Percentiles rank a stretch among this genome's conserved stretches.
Conservation (phyloP, 2,797 vertebrate species). For the Propithecus perrieri region DNA sequence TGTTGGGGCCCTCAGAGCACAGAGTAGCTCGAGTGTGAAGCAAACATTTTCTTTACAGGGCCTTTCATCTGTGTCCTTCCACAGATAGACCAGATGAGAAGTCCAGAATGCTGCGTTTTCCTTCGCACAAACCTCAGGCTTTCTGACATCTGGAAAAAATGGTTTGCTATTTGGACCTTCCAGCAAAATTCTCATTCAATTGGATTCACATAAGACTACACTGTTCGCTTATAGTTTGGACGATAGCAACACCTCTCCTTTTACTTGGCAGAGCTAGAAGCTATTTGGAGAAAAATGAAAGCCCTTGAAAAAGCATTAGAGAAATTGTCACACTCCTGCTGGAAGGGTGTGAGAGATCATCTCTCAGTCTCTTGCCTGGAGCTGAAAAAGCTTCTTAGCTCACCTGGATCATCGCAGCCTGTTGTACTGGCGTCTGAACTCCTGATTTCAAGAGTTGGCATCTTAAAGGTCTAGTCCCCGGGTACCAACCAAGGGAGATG, state of each 20-base stretch:
- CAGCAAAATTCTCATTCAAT: slow-evolving; percentile 83
- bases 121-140: slow-evolving; percentile 74
- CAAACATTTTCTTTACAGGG: slow-evolving; percentile 79
- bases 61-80: slow-evolving; percentile 74
- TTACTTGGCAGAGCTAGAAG: slow-evolving; percentile 80
- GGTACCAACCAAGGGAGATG: neutral
- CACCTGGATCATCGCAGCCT: neutral
- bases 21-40: slow-evolving; percentile 64
- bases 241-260: slow-evolving; percentile 79
- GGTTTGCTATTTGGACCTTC: slow-evolving; percentile 82
- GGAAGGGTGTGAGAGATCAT: slow-evolving; percentile 71
- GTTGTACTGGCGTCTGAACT: neutral
- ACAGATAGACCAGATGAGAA: slow-evolving; percentile 77
- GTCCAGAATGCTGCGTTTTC: slow-evolving; percentile 66
- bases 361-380: slow-evolving; percentile 75
- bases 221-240: slow-evolving; percentile 77
- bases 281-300: slow-evolving; percentile 79
- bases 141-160: slow-evolving; percentile 87
- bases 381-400: slow-evolving; percentile 74
- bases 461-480: neutral
- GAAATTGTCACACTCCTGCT: slow-evolving; percentile 78
- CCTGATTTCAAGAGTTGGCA: slow-evolving; percentile 60
- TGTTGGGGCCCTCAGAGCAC: slow-evolving; percentile 52
- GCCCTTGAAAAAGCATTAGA: slow-evolving; percentile 78
- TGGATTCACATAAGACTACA: slow-evolving; percentile 80